Evolutionary conservation across 2,113 vertebrate species (phyloP).

Genomic region (Macquaria australasica): DNA sequence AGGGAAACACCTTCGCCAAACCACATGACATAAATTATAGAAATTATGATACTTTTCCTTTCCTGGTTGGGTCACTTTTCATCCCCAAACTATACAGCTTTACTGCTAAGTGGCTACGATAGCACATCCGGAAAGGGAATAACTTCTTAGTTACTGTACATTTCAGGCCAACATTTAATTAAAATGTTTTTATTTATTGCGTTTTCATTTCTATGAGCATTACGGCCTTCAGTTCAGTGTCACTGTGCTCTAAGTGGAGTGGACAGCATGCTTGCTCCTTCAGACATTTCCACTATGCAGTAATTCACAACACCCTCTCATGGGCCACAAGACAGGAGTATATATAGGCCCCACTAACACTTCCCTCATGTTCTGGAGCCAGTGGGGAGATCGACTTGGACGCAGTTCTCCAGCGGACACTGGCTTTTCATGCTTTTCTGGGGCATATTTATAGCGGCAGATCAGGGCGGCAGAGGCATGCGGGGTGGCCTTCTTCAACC

Average conservation of each 20-base stretch:
- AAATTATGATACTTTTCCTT: slow-evolving; percentile 10
- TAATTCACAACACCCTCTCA: slow-evolving; percentile 69
- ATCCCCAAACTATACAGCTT: neutral
- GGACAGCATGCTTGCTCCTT: slow-evolving; percentile 60
- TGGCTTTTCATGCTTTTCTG: slow-evolving; percentile 67
- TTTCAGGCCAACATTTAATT: slow-evolving; percentile 21
- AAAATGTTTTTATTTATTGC: slow-evolving; percentile 20
- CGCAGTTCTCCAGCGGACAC: slow-evolving; percentile 53
- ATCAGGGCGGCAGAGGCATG: slow-evolving; percentile 55
- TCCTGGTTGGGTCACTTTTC: neutral
- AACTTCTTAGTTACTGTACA: neutral
- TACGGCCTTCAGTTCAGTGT: slow-evolving; percentile 23
- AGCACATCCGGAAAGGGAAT: neutral
- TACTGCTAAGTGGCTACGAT: neutral
- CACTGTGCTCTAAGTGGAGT: slow-evolving; percentile 40
- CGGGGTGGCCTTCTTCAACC: slow-evolving; percentile 59
- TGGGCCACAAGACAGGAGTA: slow-evolving; percentile 58
- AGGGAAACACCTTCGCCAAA: neutral
- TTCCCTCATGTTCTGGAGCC: slow-evolving; percentile 63
- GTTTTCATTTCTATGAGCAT: slow-evolving; percentile 23
- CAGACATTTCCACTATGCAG: slow-evolving; percentile 72
- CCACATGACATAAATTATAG: slow-evolving; percentile 17
- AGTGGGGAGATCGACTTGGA: slow-evolving; percentile 30
- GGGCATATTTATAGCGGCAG: slow-evolving; percentile 73
- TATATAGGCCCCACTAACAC: slow-evolving; percentile 71